These are phyloP conservation scores for Dexiosoma caninum DNA, from an alignment of 2,888 invertebrate genomes.

Conservation along the genomic window DNA sequence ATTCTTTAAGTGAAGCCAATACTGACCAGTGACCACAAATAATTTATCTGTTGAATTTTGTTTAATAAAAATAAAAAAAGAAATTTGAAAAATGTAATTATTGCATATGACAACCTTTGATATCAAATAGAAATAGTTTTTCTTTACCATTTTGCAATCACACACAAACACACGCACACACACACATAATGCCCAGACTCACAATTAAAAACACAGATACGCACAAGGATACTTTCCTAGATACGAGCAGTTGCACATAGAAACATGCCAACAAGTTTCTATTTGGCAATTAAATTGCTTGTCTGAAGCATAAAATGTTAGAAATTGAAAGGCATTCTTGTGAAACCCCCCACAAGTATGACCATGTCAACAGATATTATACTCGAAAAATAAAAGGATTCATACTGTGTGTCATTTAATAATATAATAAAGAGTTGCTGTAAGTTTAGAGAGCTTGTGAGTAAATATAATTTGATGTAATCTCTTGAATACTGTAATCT, in stretches of 20 bases:
- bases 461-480: neutral
- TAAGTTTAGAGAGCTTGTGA: neutral
- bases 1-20: neutral
- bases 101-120: constrained; percentile 41
- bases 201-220: neutral
- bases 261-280: neutral
- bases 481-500: neutral
- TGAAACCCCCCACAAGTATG: constrained; percentile 1
- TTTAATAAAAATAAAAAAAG: constrained; percentile 3
- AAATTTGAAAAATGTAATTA: constrained; percentile 2
- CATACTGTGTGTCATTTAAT: neutral
- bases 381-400: constrained; percentile 4
- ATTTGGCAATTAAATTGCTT: constrained; percentile 38
- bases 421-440: neutral
- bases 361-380: neutral
- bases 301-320: constrained; percentile 35
- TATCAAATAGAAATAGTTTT: constrained; percentile 43
- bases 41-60: constrained; percentile 5
- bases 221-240: neutral
- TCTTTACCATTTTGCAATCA: neutral
- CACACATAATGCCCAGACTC: neutral
- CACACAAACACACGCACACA: neutral
- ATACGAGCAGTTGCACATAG: neutral
- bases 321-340: constrained; percentile 22
- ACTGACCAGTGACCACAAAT: neutral